Conservation (phyloP, 2,888 invertebrate genomes). For the Brassicogethes aeneus region DNA sequence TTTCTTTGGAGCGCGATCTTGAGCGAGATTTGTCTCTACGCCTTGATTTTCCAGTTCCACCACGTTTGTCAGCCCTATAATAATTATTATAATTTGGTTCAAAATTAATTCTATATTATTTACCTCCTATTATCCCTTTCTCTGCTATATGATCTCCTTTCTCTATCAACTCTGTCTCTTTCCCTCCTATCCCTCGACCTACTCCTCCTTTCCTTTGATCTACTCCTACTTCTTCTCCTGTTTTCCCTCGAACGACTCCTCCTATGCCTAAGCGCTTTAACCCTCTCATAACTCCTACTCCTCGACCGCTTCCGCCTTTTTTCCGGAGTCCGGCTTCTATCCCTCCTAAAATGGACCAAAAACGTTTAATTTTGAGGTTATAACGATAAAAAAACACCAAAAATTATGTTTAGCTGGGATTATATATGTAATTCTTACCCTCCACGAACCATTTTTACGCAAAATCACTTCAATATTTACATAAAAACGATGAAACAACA, state of each 20-base stretch:
- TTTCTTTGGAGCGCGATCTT: slow-evolving; percentile 34
- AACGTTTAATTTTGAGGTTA: slow-evolving; percentile 6
- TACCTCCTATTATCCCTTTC: slow-evolving; percentile 28
- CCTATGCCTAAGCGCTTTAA: slow-evolving; percentile 52
- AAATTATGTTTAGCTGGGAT: too few relatives aligned
- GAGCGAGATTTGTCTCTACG: slow-evolving; percentile 35
- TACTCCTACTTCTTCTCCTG: slow-evolving; percentile 25
- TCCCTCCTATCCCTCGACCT: slow-evolving; percentile 41
- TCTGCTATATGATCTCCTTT: slow-evolving; percentile 28
- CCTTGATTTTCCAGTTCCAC: slow-evolving; percentile 47
- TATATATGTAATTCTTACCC: slow-evolving; percentile 9
- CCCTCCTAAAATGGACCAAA: slow-evolving; percentile 21
- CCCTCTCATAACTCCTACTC: slow-evolving; percentile 36
- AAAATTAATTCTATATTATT: background rate
- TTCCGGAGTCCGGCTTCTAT: slow-evolving; percentile 32
- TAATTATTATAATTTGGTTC: slow-evolving; percentile 41
- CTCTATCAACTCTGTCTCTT: slow-evolving; percentile 27
- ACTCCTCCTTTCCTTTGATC: slow-evolving; percentile 31
- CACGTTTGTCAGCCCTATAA: slow-evolving; percentile 54
- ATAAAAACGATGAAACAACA: background rate
- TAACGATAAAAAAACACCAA: background rate
- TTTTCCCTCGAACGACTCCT: slow-evolving; percentile 59
- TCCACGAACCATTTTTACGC: slow-evolving; percentile 12
- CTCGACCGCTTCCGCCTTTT: slow-evolving; percentile 30
- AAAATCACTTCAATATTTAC: background rate